Conservation (phyloP, 64 coral and sea anemone species). For the Astreopora myriophthalma region DNA sequence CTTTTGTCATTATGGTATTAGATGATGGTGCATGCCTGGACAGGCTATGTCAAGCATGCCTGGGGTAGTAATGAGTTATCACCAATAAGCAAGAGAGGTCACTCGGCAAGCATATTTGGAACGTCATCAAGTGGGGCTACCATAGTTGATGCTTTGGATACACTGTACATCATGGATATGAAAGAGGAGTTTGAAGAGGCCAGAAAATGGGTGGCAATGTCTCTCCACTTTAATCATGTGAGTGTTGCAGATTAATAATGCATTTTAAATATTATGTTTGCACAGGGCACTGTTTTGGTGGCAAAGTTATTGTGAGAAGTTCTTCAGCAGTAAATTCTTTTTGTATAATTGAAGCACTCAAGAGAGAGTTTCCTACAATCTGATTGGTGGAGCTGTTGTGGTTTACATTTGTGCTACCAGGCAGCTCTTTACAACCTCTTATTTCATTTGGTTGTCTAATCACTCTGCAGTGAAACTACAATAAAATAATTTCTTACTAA, state of each 20-base stretch:
- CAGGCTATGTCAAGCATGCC: conserved; percentile 88
- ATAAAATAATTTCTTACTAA: too few relatives aligned
- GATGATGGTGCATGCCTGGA: conserved; percentile 99
- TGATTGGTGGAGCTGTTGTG: too few relatives aligned
- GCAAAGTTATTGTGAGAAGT: too few relatives aligned
- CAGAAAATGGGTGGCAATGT: conserved; percentile 84
- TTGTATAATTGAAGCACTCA: too few relatives aligned
- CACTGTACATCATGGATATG: conserved; percentile 87
- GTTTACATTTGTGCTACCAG: too few relatives aligned
- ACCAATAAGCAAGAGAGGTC: conserved; percentile 89
- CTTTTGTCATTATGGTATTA: neutral
- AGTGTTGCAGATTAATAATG: neutral
- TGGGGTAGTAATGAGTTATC: conserved; percentile 93
- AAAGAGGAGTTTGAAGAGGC: conserved; percentile 95
- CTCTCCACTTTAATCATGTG: conserved; percentile 39
- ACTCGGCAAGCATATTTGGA: conserved; percentile 92
- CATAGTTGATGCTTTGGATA: conserved; percentile 90
- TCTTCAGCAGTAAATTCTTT: too few relatives aligned
- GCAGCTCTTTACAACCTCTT: too few relatives aligned
- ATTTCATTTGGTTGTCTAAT: too few relatives aligned
- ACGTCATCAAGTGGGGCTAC: conserved; percentile 86
- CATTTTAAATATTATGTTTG: too few relatives aligned
- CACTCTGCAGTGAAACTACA: too few relatives aligned
- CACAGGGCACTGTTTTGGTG: too few relatives aligned
- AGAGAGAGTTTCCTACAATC: too few relatives aligned